phyloP scores from a whole-genome alignment of 2,113 vertebrate genomes.

The Microcebus murinus region DNA sequence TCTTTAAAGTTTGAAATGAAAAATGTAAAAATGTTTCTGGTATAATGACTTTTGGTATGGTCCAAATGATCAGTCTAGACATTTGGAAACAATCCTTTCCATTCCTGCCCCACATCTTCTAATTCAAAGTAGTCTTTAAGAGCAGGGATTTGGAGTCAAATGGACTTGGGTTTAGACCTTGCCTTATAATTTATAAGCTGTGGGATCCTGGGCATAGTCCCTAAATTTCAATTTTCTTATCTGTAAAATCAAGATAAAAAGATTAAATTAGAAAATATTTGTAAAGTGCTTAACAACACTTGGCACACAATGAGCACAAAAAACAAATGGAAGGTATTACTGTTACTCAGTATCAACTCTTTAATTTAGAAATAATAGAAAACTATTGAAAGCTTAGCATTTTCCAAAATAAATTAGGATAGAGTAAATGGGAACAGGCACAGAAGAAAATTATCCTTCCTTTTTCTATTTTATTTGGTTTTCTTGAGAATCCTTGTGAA shows the following conservation, averaged over 20 bases:
- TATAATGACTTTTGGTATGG: background rate
- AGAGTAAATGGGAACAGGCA: slow-evolving; percentile 30
- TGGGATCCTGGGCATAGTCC: background rate
- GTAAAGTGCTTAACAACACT: background rate
- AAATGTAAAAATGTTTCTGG: slow-evolving; percentile 16
- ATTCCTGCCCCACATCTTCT: background rate
- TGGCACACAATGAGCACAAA: background rate
- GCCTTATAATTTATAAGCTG: slow-evolving; percentile 9
- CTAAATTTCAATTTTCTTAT: slow-evolving; percentile 27
- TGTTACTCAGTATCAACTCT: background rate
- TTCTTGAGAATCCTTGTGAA: slow-evolving; percentile 30
- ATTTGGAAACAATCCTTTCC: background rate
- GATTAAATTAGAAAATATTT: slow-evolving; percentile 55
- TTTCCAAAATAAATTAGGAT: slow-evolving; percentile 55
- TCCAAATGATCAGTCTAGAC: background rate
- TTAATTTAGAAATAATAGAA: background rate
- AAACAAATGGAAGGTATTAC: background rate
- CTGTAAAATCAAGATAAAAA: slow-evolving; percentile 41
- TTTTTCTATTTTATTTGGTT: slow-evolving; percentile 61
- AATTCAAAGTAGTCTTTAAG: background rate
- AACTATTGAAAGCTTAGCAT: slow-evolving; percentile 21
- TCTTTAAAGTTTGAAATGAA: slow-evolving; percentile 39
- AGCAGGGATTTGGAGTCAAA: background rate
- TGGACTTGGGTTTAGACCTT: background rate
- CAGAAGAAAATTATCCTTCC: background rate